Percentiles rank a stretch among this genome's conserved stretches.
Conservation (phyloP, 2,113 vertebrate genomes). For the Tachysurus vachellii region DNA sequence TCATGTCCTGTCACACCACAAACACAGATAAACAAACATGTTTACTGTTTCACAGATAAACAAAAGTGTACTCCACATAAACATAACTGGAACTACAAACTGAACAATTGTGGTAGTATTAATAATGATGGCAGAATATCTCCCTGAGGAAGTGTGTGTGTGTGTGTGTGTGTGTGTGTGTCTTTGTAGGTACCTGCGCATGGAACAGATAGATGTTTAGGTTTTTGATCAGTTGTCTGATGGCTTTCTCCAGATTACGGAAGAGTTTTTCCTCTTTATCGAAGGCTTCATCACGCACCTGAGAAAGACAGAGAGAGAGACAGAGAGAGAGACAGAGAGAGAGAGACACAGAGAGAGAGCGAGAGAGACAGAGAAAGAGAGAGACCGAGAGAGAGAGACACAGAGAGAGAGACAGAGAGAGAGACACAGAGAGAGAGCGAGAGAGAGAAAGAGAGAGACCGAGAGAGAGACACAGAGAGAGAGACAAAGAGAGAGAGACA, state of each 20-base stretch:
- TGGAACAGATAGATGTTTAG: conserved; percentile 78
- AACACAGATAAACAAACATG: too few species aligned
- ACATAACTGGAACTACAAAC: neutral
- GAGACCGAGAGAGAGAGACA: neutral
- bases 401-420: neutral
- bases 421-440: too few species aligned
- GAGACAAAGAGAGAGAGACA: neutral
- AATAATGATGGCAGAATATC: neutral
- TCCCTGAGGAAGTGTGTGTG: neutral
- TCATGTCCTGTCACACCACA: conserved; percentile 77
- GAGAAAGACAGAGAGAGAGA: conserved; percentile 48
- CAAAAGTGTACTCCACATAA: neutral
- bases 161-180: conserved; percentile 2
- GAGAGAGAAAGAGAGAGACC: conserved; percentile 45
- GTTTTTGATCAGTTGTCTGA: conserved; percentile 84
- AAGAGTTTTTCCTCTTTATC: conserved; percentile 91
- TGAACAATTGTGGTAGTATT: neutral
- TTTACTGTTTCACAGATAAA: too few species aligned
- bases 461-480: neutral
- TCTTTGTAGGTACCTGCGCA: conserved; percentile 73
- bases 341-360: neutral
- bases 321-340: neutral
- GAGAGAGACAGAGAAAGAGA: neutral
- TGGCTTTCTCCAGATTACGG: conserved; percentile 88
- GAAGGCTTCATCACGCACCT: conserved; percentile 93